A percentile compares a stretch with the other conserved stretches of the same genome.
Conservation (phyloP, 2,797 vertebrate genomes). For the Catamblyrhynchus diadema region DNA sequence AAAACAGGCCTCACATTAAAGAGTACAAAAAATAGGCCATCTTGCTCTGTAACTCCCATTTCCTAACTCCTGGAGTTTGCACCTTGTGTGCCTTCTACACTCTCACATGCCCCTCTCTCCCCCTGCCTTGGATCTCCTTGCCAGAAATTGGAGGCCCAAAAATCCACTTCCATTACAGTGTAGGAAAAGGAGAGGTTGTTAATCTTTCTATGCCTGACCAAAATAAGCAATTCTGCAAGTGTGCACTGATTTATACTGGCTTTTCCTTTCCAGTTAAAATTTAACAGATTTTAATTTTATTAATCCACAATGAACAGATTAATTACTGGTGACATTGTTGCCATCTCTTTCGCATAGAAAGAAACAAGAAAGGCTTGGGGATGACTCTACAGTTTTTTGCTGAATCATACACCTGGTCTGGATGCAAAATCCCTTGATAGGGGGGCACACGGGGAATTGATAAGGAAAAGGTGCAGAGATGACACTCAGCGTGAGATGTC, state of each 20-base stretch:
- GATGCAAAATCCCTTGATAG: slow-evolving; percentile 35
- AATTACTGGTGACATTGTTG: not conserved
- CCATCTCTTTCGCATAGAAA: not conserved
- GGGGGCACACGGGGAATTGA: slow-evolving; percentile 55
- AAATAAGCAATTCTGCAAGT: not conserved
- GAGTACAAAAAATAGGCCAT: slow-evolving; percentile 71
- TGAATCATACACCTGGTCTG: slow-evolving; percentile 46
- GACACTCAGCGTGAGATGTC: slow-evolving; percentile 47
- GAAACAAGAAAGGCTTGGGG: not conserved
- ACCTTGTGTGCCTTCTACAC: slow-evolving; percentile 40
- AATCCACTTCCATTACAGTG: not conserved
- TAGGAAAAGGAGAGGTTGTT: not conserved
- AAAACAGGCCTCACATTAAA: slow-evolving; percentile 72
- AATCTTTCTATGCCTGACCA: not conserved
- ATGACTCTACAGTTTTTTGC: not conserved
- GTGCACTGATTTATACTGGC: not conserved
- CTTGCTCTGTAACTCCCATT: slow-evolving; percentile 61
- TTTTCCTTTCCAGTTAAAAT: not conserved
- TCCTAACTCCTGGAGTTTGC: slow-evolving; percentile 55
- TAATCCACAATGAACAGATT: not conserved
- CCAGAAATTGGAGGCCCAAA: slow-evolving; percentile 5
- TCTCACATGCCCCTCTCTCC: slow-evolving; percentile 35
- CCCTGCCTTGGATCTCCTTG: not conserved
- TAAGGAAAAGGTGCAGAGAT: slow-evolving; percentile 64
- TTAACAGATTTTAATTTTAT: not conserved